phyloP scores from a whole-genome alignment of 2,113 vertebrate species.

The Sisor rabdophorus region DNA sequence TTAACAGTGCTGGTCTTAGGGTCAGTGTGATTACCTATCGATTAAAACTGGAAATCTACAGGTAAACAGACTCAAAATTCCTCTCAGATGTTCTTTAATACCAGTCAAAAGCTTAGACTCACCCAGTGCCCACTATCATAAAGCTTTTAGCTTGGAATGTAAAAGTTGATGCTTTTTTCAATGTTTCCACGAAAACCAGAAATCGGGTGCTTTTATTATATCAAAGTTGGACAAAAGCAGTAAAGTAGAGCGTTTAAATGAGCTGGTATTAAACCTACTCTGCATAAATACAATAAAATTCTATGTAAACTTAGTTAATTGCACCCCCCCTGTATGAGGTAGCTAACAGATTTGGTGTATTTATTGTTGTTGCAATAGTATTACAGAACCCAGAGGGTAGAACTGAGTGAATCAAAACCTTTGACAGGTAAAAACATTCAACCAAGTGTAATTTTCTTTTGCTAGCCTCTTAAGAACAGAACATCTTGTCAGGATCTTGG shows the following conservation, averaged over 20 bases:
- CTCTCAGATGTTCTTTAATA: neutral
- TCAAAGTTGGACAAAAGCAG: neutral
- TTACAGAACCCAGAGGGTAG: neutral
- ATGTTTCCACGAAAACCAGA: neutral
- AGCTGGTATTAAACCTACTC: neutral
- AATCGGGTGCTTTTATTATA: neutral
- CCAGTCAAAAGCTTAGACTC: neutral
- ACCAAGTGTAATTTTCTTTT: neutral
- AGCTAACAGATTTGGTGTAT: constrained; percentile 1
- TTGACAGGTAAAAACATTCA: neutral
- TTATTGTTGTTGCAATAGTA: neutral
- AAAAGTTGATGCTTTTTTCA: neutral
- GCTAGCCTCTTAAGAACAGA: neutral
- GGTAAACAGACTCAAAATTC: neutral
- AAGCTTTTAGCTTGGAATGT: neutral
- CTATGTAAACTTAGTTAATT: neutral
- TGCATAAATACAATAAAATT: constrained; percentile 3
- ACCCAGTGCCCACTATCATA: neutral
- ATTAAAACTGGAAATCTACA: neutral
- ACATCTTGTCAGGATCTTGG: neutral
- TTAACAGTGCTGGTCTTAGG: neutral
- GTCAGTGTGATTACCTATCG: neutral
- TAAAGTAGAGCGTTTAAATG: neutral
- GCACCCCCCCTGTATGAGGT: neutral
- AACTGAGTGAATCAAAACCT: constrained; percentile 2